Percentiles rank a stretch among this genome's conserved stretches.
phyloP scores from a whole-genome alignment of 2,797 vertebrate genomes.

The Carapus acus region DNA sequence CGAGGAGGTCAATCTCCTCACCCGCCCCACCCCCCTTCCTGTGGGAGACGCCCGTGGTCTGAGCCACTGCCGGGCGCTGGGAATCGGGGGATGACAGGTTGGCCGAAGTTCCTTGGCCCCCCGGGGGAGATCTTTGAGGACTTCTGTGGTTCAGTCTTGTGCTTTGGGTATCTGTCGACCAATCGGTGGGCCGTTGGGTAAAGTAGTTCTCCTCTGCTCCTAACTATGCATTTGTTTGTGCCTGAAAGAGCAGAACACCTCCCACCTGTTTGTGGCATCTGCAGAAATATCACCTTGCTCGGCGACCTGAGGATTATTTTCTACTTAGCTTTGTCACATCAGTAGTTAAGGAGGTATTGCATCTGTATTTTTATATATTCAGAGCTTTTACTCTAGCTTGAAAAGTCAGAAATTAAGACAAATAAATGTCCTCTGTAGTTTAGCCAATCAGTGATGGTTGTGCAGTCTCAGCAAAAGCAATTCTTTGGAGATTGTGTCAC shows the following conservation, averaged over 20 bases:
- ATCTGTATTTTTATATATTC: no score
- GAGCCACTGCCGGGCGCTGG: constrained; percentile 96
- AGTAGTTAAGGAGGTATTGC: neutral
- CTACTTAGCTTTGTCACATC: no score
- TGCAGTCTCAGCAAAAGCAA: no score
- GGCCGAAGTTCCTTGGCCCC: constrained; percentile 96
- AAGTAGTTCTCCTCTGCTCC: constrained; percentile 66
- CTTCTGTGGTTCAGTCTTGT: constrained; percentile 98
- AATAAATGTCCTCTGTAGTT: no score
- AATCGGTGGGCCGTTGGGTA: constrained; percentile 79
- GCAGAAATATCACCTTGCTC: constrained; percentile 63
- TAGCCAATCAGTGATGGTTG: no score
- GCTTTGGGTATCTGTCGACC: constrained; percentile 74
- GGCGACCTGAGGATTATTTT: constrained; percentile 4
- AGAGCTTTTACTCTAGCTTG: no score
- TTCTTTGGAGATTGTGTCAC: no score
- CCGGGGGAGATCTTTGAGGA: constrained; percentile 93
- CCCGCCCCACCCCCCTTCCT: constrained; percentile 76
- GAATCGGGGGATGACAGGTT: constrained; percentile 99
- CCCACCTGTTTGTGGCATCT: constrained; percentile 67
- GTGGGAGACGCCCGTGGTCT: constrained; percentile 99
- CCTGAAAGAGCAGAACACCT: constrained; percentile 58
- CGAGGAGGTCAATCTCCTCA: constrained; percentile 91
- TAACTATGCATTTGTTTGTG: constrained; percentile 62
- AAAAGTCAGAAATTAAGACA: no score